Evolutionary conservation across 1,140 invertebrate genomes (phyloP).

Genomic region (Ceratitis capitata): DNA sequence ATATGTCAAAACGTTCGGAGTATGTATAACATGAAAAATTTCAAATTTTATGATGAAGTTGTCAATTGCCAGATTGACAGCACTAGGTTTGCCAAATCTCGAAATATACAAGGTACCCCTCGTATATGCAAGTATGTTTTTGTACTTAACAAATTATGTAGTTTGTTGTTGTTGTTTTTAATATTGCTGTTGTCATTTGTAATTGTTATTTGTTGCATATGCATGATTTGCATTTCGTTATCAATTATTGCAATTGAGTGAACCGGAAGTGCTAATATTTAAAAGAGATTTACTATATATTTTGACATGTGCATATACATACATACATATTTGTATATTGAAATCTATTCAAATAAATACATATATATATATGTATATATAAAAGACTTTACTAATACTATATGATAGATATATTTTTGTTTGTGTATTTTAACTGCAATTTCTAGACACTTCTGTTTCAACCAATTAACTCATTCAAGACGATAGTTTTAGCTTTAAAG

Average conservation of each 20-base stretch:
- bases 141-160: background rate
- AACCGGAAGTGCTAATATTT: constrained; percentile 38
- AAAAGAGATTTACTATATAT: constrained; percentile 16
- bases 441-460: background rate
- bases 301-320: background rate
- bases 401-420: too few species aligned
- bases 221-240: constrained; percentile 29
- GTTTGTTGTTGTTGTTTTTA: constrained; percentile 1
- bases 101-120: too few species aligned
- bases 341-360: background rate
- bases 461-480: background rate
- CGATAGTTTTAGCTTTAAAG: background rate
- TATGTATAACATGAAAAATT: too few species aligned
- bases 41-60: too few species aligned
- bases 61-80: too few species aligned
- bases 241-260: constrained; percentile 36
- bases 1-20: too few species aligned
- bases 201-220: constrained; percentile 37
- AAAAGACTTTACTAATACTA: too few species aligned
- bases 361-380: background rate
- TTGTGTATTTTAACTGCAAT: too few species aligned
- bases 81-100: too few species aligned
- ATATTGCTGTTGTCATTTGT: background rate
- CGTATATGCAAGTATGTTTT: background rate
- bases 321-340: background rate